Evolutionary conservation across 2,113 vertebrate genomes (phyloP), one percentile per base, ranked within the genome.

Genomic region (Cariama cristata): DNA sequence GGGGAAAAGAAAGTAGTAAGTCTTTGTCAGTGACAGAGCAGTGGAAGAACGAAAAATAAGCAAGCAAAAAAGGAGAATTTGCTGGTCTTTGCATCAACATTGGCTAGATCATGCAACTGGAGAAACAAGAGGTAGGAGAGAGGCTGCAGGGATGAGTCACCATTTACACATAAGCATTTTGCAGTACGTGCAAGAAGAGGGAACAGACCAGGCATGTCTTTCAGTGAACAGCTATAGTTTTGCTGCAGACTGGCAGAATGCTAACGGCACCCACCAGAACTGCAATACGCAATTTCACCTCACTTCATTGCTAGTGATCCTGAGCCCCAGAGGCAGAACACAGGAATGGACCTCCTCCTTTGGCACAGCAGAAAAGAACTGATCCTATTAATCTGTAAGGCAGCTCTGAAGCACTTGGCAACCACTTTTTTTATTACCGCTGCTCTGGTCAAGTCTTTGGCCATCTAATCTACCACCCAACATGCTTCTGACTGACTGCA

Each of bases 171-270:
- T 4, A 27, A 52, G 64, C 38, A 35, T 77, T 80, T 8, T 53
- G 42, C 50, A 52, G 40, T 24, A 4, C 1, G 1, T 15, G 45
- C 52, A 86, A 38, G 67, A 27, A 53, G 15, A 72, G 64, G 30
- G 49, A 35, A 14, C 38, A 42, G 35, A 22, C 2, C 27, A 22
- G 50, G 15, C 24, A 3, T 5, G 9, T 14, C 2, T 0, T 11
- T 52, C 19, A 5, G 27, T 14, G 27, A 45, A 40, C 0, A 79
- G 77, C 45, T 45, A 6, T 0, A 30, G 73, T 42, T 67, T 24
- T 53, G 52, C 47, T 67, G 69, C 28, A 38, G 26, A 55, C 35
- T 49, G 52, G 56, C 52, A 67, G 55, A 33, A 67, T 0, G 1
- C 4, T 2, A 73, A 82, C 0, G 5, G 69, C 53, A 55, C 38